These are phyloP conservation scores for Varroa destructor DNA, from an alignment of 1,140 invertebrate species.

Conservation along the genomic window DNA sequence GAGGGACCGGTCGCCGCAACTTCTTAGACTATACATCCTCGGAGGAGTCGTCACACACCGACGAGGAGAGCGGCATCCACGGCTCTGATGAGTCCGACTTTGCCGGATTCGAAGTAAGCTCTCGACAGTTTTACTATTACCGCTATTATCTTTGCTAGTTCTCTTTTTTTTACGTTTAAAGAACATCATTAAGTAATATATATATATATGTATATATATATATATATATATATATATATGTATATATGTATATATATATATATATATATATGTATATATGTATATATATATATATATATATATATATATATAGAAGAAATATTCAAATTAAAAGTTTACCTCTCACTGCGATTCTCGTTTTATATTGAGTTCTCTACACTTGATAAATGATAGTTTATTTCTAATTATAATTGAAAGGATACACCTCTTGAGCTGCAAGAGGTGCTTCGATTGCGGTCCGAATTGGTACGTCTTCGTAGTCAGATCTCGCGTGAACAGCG, in stretches of 20 bases:
- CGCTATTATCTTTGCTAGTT: not conserved
- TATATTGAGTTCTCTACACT: no score
- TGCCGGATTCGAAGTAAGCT: conserved; percentile 27
- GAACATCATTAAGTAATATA: no score
- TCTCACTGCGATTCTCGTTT: no score
- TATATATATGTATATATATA: no score
- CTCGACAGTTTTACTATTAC: no score
- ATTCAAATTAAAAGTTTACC: no score
- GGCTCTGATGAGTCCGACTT: conserved; percentile 26
- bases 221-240: no score
- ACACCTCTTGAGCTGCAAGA: conserved; percentile 28
- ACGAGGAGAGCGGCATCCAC: conserved; percentile 25
- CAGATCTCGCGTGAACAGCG: conserved; percentile 24
- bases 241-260: no score
- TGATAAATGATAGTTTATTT: no score
- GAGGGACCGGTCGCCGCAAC: not conserved
- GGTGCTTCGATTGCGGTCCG: conserved; percentile 28
- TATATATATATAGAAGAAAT: no score
- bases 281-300: no score
- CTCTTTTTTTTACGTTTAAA: not conserved
- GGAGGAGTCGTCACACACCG: conserved; percentile 23
- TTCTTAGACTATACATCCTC: conserved; percentile 21
- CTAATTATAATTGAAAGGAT: not conserved
- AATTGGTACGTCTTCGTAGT: conserved; percentile 26
- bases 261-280: no score